Percentiles rank a stretch among this genome's conserved stretches.
Conservation (phyloP, 2,888 invertebrate genomes). For the Brassicogethes aeneus region DNA sequence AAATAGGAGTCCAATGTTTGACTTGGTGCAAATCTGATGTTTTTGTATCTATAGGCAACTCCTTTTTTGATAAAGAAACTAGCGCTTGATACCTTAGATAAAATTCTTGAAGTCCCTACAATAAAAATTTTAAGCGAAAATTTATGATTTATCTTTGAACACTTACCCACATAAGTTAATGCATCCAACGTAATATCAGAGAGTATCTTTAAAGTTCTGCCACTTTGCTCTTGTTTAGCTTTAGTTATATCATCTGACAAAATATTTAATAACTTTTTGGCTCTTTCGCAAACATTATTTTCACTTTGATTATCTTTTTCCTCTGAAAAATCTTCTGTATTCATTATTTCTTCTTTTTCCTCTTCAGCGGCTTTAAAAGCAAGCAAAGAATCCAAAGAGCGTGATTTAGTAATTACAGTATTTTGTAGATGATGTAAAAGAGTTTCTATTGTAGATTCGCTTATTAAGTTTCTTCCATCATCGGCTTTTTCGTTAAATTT, state of each 20-base stretch:
- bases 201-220: constrained; percentile 1
- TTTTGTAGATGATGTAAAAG: constrained; percentile 17
- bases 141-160: too few relatives aligned
- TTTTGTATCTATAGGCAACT: constrained; percentile 1
- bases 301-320: not conserved
- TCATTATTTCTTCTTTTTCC: constrained; percentile 18
- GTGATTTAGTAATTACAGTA: constrained; percentile 13
- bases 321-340: not conserved
- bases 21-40: not conserved
- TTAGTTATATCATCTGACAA: constrained; percentile 16
- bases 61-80: constrained; percentile 7
- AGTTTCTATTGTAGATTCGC: constrained; percentile 21
- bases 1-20: too few relatives aligned
- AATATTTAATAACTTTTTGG: constrained; percentile 17
- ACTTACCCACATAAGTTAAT: constrained; percentile 2
- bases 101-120: not conserved
- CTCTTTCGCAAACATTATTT: constrained; percentile 11
- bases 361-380: constrained; percentile 17
- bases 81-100: not conserved
- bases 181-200: constrained; percentile 6
- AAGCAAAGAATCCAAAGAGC: constrained; percentile 25
- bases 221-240: constrained; percentile 8
- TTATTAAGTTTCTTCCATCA: constrained; percentile 17
- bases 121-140: too few relatives aligned
- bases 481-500: not conserved